Base-by-base conservation (phyloP, 2,797 vertebrate species). In the Spea hammondii region DNA sequence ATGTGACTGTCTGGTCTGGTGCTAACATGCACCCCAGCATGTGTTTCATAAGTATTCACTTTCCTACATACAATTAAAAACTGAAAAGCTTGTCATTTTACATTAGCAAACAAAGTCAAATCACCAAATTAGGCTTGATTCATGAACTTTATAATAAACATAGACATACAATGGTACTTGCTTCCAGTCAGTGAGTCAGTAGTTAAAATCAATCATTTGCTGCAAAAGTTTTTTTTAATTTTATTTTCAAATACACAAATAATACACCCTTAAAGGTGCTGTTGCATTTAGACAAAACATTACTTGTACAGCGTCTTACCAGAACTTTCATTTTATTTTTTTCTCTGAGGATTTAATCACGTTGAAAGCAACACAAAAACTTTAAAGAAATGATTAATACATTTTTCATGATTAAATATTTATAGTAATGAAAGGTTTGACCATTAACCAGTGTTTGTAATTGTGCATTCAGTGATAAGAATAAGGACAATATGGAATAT, bases 161-260 rank as follows among this genome's bases (percentile, higher is more conserved):
- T n/a, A 62, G 59, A 17, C 59, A 62, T 32, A 62, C 14, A 62
- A 6, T 6, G 6, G 44, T 65, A 65, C 6, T 65, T 72, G 59
- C 77, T 4, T 6, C 64, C 66, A 54, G 51, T 55, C 59, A 45
- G 55, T 46, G 66, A 80, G 54, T 83, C 51, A 77, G 17, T 5
- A 79, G 69, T 66, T 44, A 32, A 0, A 9, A 12, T 67, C 71
- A 7, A 44, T 0, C 51, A 0, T 6, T 11, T 79, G 72, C 9
- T 59, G n/a, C 6, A 62, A 17, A 32, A 3, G 59, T 32, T 32
- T 32, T 32, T 32, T 32, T 17, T 12, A 62, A 8, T 62, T 62
- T 62, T 62, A 62, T 10, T 13, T 62, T 17, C 9, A 4, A 62
- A 62, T 62, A 32, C 12, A 5, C 14, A 62, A 17, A 62, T 62